Base-by-base conservation (phyloP, 1,140 invertebrate genomes). In the Habropoda laboriosa region DNA sequence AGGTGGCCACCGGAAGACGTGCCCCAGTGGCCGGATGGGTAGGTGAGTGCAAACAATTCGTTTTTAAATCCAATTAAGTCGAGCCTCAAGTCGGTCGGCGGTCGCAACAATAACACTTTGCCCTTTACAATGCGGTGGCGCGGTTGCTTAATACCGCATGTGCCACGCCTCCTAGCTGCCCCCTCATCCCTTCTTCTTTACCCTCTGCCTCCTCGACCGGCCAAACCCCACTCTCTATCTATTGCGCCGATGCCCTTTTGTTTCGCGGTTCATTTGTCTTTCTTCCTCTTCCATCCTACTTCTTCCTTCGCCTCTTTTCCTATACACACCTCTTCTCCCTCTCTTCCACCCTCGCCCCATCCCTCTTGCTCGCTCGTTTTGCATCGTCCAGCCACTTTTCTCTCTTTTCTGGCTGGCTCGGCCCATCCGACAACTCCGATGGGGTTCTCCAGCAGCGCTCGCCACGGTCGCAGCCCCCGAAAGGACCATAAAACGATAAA, bases 251-350 rank as follows among this genome's bases (percentile, higher is more conserved):
- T 82, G 80, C 82, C 80, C 91, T 89, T 92, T 93, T 93, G 92
- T 93, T 92, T 92, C 88, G 90, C 87, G 89, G 87, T 92, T 92
- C 91, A 92, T 93, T 92, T 92, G 91, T 92, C 91, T 92, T 91
- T 87, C 83, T 76, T 87, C 66, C 82, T 67, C 75, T 66, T n/a
- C 58, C 84, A 61, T 79, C 80, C 75, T 51, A 57, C 57, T 71
- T 42, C 77, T 57, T 10, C 21, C 32, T 61, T 58, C 57, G 8
- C 12, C n/a, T 8, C 32, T 38, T 38, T 32, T n/a, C 30, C 2
- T 21, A 35, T 12, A 1, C 18, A 13, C 27, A 18, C 24, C n/a
- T 64, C 61, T 72, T 71, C 63, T 78, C 47, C 27, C 38, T 53
- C 35, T 35, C 35, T 40, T 67, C 79, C 45, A 60, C 67, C 51